Base-by-base conservation (phyloP, 2,797 vertebrate species). In the Enteromius afrohamiltoni region DNA sequence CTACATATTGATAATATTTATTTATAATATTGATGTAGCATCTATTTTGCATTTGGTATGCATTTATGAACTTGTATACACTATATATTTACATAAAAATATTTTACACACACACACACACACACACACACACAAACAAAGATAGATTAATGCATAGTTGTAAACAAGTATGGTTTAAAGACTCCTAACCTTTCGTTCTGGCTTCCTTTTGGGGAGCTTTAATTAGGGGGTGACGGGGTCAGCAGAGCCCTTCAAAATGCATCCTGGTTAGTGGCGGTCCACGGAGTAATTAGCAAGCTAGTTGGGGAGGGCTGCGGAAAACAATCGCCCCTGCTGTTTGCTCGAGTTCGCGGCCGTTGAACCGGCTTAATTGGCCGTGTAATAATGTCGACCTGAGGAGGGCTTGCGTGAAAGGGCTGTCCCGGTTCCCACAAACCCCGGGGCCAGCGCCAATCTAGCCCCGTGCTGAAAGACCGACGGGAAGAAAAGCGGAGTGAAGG, bases 351-450 rank as follows among this genome's bases (percentile, higher is more conserved):
- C 86, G 84, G 90, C 88, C 37, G 83, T 85, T 93, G 94, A 94
- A 95, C 95, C 91, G 90, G 91, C 89, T 93, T 96, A 95, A 95
- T 95, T 95, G 96, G 94, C 94, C 95, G 90, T 94, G 92, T 95
- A 96, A 96, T 94, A 94, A 95, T 94, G 90, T 93, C 91, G 95
- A 94, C 92, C 92, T 90, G 88, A 93, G 94, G 95, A 94, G 91
- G 87, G 83, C 89, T 74, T 75, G 60, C 83, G 86, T 34, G 73
- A 70, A 84, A 87, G 83, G 77, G 74, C 81, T 73, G 74, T 85
- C 80, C 83, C 51, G 73, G 91, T 94, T 95, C 94, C 93, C 94
- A 95, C 90, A 95, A 88, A 92, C 88, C 90, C 82, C 85, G 65
- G 85, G 91, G 92, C 82, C 90, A 90, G 89, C 85, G 84, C 70